A percentile compares a stretch with the other conserved stretches of the same genome.
Evolutionary conservation across 2,113 vertebrate species (phyloP).

Genomic region (Sorex fumeus): DNA sequence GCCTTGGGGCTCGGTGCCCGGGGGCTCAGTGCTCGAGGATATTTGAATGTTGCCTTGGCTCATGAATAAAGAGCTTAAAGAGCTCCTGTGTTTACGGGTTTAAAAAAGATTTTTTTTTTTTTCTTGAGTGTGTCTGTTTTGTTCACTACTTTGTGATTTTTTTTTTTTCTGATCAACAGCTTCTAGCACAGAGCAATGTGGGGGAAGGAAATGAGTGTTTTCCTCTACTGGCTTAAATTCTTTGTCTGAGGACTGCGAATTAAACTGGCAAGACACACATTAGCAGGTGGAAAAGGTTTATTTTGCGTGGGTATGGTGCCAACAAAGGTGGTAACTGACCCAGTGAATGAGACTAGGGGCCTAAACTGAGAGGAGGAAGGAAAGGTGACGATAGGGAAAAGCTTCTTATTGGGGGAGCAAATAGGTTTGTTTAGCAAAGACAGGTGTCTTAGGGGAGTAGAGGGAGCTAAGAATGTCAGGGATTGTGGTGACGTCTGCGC

Average conservation of each 20-base stretch:
- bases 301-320: neutral
- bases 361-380: neutral
- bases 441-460: neutral
- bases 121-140: neutral
- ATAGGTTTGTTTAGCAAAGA: neutral
- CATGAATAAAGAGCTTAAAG: too few relatives aligned
- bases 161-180: too few relatives aligned
- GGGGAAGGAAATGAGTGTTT: neutral
- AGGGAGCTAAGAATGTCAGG: too few relatives aligned
- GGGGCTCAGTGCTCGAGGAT: too few relatives aligned
- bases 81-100: too few relatives aligned
- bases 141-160: neutral
- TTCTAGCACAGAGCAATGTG: neutral
- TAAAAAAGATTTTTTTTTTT: too few relatives aligned
- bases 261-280: neutral
- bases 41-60: too few relatives aligned
- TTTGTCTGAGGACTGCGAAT: neutral
- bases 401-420: neutral
- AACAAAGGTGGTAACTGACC: neutral
- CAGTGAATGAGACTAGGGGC: neutral
- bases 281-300: neutral
- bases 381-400: rapidly evolving
- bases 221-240: neutral
- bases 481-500: too few relatives aligned
- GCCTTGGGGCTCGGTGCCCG: too few relatives aligned